phyloP scores from a whole-genome alignment of 2,888 invertebrate genomes.

The Lagria hirta region DNA sequence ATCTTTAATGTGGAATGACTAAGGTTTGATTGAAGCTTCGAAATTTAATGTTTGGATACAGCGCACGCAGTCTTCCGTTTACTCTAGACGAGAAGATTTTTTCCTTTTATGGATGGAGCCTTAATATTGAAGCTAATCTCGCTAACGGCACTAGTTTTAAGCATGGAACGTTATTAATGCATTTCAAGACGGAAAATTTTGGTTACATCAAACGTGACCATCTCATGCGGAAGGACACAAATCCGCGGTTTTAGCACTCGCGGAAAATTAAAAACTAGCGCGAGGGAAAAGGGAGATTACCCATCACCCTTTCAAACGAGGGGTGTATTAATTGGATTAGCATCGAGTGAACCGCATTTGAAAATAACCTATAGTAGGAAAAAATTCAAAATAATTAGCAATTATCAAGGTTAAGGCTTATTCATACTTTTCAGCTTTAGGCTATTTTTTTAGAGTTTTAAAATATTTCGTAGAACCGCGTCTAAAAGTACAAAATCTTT shows the following conservation, averaged over 20 bases:
- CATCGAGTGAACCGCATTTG: slow-evolving; percentile 13
- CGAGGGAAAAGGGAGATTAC: slow-evolving; percentile 12
- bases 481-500: no score
- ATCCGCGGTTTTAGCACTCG: slow-evolving; percentile 23
- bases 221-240: slow-evolving; percentile 23
- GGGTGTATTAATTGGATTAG: slow-evolving; percentile 18
- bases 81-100: slow-evolving; percentile 24
- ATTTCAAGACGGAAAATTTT: slow-evolving; percentile 21
- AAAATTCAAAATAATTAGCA: no score
- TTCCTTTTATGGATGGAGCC: no score
- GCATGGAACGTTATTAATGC: slow-evolving; percentile 24
- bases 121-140: slow-evolving; percentile 23
- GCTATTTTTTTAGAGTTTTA: no score
- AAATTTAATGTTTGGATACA: slow-evolving; percentile 25
- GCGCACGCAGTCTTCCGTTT: slow-evolving; percentile 18
- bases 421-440: no score
- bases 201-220: slow-evolving; percentile 25
- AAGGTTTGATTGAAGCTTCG: slow-evolving; percentile 28
- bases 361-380: no score
- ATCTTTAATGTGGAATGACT: slow-evolving; percentile 28
- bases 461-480: no score
- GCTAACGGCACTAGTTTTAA: slow-evolving; percentile 19
- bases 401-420: no score
- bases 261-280: slow-evolving; percentile 20
- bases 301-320: slow-evolving; percentile 8